Evolutionary conservation across 2,113 vertebrate species (phyloP).

Genomic region (Lichenostomus cassidix): DNA sequence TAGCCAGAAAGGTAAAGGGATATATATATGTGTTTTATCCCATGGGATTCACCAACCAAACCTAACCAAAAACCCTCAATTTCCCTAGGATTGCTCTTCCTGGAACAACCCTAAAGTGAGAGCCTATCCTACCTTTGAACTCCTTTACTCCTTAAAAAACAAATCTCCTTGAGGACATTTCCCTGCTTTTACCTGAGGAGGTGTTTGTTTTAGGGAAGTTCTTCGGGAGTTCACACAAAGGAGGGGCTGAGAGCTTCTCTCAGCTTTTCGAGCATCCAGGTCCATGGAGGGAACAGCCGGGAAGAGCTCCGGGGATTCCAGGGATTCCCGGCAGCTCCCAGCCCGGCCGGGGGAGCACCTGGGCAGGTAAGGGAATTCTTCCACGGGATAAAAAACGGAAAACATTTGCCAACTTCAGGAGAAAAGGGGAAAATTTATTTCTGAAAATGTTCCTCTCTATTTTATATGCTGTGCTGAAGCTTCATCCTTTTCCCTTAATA

Average conservation of each 20-base stretch:
- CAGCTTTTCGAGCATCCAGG: not conserved
- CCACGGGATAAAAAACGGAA: rapidly evolving
- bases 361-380: slow-evolving; percentile 21
- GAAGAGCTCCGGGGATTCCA: not conserved
- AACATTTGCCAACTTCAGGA: not conserved
- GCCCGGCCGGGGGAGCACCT: not conserved
- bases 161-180: not conserved
- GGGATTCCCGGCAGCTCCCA: not conserved
- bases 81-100: not conserved
- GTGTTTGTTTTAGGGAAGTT: slow-evolving; percentile 41
- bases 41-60: not conserved
- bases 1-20: not conserved
- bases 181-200: not conserved
- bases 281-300: not conserved
- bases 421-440: not conserved
- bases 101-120: not conserved
- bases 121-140: not conserved
- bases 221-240: not conserved
- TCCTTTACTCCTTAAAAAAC: not conserved
- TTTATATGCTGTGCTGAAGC: not conserved
- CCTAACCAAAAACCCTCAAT: not conserved
- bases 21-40: rapidly evolving
- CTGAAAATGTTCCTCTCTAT: not conserved
- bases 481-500: not conserved
- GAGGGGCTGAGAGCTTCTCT: not conserved